phyloP scores from a whole-genome alignment of 92 coral and sea anemone species.

The Pocillopora meandrina region DNA sequence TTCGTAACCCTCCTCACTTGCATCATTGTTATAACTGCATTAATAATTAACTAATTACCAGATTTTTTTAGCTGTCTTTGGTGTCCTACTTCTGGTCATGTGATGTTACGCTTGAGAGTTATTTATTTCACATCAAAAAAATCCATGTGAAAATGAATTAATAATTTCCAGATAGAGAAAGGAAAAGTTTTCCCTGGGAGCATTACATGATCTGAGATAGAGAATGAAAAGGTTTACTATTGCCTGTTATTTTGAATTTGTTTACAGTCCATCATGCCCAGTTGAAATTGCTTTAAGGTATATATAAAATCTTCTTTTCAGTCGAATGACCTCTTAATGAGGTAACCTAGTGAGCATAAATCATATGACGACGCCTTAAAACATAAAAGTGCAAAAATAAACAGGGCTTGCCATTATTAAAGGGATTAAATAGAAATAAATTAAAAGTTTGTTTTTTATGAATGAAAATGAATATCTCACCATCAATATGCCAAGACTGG shows the following conservation, averaged over 20 bases:
- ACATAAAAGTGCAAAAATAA: too few relatives aligned
- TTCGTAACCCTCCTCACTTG: conserved; percentile 25
- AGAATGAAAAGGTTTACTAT: background rate
- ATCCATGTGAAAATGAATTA: too few relatives aligned
- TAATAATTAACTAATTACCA: background rate
- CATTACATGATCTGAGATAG: too few relatives aligned
- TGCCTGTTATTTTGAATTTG: background rate
- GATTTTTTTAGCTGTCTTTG: background rate
- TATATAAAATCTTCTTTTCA: conserved; percentile 11
- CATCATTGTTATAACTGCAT: conserved; percentile 30
- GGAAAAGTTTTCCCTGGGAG: conserved; percentile 12
- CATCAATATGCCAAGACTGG: conserved; percentile 50
- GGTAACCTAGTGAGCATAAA: background rate
- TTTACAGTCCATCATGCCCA: conserved; percentile 18
- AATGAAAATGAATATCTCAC: conserved; percentile 1
- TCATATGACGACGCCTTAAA: background rate
- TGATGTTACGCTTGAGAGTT: conserved; percentile 1
- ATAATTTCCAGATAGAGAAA: conserved; percentile 17
- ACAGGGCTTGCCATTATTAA: too few relatives aligned
- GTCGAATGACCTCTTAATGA: conserved; percentile 2
- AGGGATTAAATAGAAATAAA: too few relatives aligned
- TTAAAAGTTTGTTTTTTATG: background rate
- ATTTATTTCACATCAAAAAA: background rate
- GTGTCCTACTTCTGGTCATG: conserved; percentile 18
- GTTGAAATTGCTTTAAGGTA: conserved; percentile 13